A percentile compares a stretch with the other conserved stretches of the same genome.
Evolutionary conservation across 2,888 invertebrate species (phyloP).

Genomic region (Xestia c-nigrum): DNA sequence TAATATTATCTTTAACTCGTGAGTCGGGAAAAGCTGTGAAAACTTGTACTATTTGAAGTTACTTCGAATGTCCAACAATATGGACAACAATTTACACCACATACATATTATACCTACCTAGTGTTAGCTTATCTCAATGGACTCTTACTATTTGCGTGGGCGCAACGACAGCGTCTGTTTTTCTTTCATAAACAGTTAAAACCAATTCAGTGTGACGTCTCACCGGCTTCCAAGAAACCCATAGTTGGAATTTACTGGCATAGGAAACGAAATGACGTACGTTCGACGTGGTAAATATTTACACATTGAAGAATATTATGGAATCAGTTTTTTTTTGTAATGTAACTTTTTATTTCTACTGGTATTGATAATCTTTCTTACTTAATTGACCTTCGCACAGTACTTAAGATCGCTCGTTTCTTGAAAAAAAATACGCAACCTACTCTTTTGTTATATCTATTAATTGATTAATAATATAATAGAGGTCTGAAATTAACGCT

Average conservation of each 20-base stretch:
- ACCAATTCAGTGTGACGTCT: conserved; percentile 21
- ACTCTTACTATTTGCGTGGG: conserved; percentile 5
- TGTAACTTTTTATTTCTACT: background rate
- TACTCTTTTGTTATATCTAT: background rate
- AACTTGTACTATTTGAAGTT: background rate
- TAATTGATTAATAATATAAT: background rate
- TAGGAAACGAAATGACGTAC: background rate
- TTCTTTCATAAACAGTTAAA: conserved; percentile 16
- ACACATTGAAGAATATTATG: background rate
- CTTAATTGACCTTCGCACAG: background rate
- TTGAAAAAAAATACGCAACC: background rate
- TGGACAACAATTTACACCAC: no score
- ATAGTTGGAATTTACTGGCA: conserved; percentile 18
- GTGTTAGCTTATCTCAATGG: background rate
- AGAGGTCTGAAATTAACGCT: background rate
- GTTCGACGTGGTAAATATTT: conserved; percentile 1
- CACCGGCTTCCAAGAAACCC: conserved; percentile 9
- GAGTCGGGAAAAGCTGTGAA: background rate
- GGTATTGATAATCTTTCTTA: background rate
- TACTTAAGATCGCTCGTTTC: background rate
- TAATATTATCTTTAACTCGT: background rate
- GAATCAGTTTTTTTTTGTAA: background rate
- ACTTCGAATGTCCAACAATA: background rate
- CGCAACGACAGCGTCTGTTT: conserved; percentile 21
- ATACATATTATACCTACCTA: background rate